These are phyloP conservation scores for Euphydryas editha DNA, from an alignment of 2,888 invertebrate genomes.

Conservation along the genomic window DNA sequence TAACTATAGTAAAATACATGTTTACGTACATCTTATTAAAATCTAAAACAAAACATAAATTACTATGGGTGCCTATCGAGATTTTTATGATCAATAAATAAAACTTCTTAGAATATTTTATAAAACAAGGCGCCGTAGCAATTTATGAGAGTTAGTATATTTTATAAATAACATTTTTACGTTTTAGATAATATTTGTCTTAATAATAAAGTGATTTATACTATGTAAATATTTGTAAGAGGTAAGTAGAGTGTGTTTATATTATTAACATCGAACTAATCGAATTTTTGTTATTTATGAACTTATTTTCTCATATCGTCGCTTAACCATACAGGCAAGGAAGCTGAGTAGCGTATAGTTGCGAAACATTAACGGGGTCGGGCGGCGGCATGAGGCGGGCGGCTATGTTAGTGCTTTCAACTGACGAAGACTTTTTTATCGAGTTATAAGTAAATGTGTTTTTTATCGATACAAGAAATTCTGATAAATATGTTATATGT, in stretches of 20 bases:
- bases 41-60: neutral
- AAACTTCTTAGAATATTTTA: neutral
- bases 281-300: slow-evolving; percentile 20
- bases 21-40: neutral
- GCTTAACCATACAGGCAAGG: slow-evolving; percentile 36
- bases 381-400: slow-evolving; percentile 39
- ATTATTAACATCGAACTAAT: neutral
- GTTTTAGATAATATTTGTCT: neutral
- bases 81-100: slow-evolving; percentile 1
- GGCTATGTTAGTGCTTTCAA: slow-evolving; percentile 29
- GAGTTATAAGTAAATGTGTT: slow-evolving; percentile 14
- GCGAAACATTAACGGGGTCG: slow-evolving; percentile 49
- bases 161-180: slow-evolving; percentile 4
- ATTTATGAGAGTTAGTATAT: neutral
- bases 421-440: neutral
- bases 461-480: neutral
- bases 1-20: too few relatives aligned
- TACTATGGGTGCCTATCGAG: neutral
- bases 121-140: neutral
- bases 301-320: slow-evolving; percentile 16
- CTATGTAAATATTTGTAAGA: neutral
- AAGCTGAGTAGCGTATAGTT: slow-evolving; percentile 45
- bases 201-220: neutral
- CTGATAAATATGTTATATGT: neutral
- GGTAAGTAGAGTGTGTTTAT: neutral